Evolutionary conservation across 2,888 invertebrate genomes (phyloP).

Genomic region (Tetanocera ferruginea): DNA sequence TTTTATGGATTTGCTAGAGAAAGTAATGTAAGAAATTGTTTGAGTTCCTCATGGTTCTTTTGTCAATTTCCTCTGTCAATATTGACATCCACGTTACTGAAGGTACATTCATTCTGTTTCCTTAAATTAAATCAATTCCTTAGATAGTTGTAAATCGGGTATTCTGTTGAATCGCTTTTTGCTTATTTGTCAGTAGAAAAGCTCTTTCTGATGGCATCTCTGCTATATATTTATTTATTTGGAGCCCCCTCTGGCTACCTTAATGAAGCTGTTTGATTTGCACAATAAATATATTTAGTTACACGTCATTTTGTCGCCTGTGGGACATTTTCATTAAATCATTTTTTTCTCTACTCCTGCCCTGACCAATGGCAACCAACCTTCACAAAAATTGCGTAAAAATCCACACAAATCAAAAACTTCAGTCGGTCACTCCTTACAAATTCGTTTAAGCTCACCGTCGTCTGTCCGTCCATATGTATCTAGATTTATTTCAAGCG

Average conservation of each 20-base stretch:
- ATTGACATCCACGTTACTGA: too few species aligned
- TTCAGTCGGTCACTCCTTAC: conserved; percentile 17
- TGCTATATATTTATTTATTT: too few species aligned
- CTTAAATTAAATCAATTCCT: too few species aligned
- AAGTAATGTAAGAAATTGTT: too few species aligned
- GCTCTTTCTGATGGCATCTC: too few species aligned
- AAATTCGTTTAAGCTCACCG: not conserved
- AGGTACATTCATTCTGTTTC: too few species aligned
- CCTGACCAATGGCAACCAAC: not conserved
- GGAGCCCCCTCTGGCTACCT: not conserved
- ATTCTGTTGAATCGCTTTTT: too few species aligned
- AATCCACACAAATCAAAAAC: conserved; percentile 30
- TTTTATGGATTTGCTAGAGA: too few species aligned
- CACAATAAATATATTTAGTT: conserved; percentile 1
- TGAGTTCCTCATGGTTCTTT: too few species aligned
- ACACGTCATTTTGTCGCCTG: conserved; percentile 15
- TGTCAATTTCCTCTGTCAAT: too few species aligned
- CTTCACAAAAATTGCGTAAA: conserved; percentile 28
- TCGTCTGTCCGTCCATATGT: not conserved
- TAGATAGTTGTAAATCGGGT: too few species aligned
- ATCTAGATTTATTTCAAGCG: conserved; percentile 23
- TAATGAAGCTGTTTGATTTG: conserved; percentile 27
- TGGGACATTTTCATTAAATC: conserved; percentile 21
- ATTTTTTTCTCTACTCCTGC: not conserved
- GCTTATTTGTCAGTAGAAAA: too few species aligned